A percentile compares a stretch with the other conserved stretches of the same genome.
phyloP scores from a whole-genome alignment of 2,888 invertebrate species.

The Leptodirus hochenwartii region DNA sequence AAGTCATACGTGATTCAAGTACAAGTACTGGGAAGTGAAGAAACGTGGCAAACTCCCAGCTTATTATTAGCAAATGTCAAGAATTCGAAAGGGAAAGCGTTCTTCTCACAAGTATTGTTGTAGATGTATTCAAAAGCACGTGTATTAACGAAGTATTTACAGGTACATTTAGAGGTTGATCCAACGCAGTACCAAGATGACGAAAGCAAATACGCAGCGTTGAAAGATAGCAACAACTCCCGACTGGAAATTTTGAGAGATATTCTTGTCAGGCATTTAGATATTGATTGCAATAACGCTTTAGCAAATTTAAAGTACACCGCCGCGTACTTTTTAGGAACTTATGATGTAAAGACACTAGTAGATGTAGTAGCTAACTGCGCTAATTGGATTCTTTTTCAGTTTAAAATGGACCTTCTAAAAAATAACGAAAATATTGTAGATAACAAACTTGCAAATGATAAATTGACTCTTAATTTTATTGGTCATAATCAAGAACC shows the following conservation, averaged over 20 bases:
- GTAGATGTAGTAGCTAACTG: not conserved
- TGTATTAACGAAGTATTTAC: slow-evolving; percentile 8
- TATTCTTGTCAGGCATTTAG: slow-evolving; percentile 50
- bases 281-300: slow-evolving; percentile 35
- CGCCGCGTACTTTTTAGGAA: slow-evolving; percentile 59
- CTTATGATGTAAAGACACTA: slow-evolving; percentile 48
- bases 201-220: slow-evolving; percentile 34
- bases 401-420: slow-evolving; percentile 56
- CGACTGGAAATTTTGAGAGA: slow-evolving; percentile 62
- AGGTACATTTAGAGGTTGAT: slow-evolving; percentile 71
- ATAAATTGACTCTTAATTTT: slow-evolving; percentile 48
- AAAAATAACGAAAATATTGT: slow-evolving; percentile 28
- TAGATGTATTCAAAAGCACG: not conserved
- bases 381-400: slow-evolving; percentile 10
- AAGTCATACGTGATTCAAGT: slow-evolving; percentile 53
- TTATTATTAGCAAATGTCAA: slow-evolving; percentile 48
- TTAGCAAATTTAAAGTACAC: slow-evolving; percentile 28
- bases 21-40: slow-evolving; percentile 62
- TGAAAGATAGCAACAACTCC: slow-evolving; percentile 46
- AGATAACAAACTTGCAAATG: slow-evolving; percentile 30
- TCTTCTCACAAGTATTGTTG: slow-evolving; percentile 55
- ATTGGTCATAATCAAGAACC: slow-evolving; percentile 44
- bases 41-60: slow-evolving; percentile 77
- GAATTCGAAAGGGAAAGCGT: slow-evolving; percentile 48
- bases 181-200: slow-evolving; percentile 47